Conservation (phyloP, 1,140 invertebrate species). For the Bombus ignitus region DNA sequence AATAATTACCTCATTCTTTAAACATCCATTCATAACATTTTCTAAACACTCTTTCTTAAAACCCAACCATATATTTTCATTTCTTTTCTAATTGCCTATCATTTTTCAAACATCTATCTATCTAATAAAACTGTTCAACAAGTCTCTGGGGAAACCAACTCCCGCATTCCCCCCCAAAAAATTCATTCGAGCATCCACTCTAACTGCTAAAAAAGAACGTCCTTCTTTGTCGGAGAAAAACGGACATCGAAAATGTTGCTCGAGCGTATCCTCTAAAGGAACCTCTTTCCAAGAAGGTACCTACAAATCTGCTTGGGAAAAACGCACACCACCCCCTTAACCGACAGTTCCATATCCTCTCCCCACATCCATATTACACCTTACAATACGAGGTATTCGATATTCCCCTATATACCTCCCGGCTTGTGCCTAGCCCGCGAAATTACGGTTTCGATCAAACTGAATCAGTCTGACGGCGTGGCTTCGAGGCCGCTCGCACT, state of each 20-base stretch:
- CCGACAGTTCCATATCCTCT: slow-evolving; percentile 25
- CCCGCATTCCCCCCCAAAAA: neutral
- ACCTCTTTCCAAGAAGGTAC: neutral
- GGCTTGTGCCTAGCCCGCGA: slow-evolving; percentile 39
- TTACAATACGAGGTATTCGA: slow-evolving; percentile 44
- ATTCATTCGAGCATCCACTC: neutral
- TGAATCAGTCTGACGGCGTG: slow-evolving; percentile 53
- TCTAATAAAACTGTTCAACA: neutral
- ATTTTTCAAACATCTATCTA: neutral
- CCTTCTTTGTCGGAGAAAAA: neutral
- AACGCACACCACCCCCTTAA: neutral
- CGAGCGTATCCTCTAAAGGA: neutral
- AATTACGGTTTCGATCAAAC: slow-evolving; percentile 64
- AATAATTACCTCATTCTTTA: neutral
- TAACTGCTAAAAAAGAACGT: no score
- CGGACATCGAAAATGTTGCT: neutral
- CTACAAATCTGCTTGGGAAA: neutral
- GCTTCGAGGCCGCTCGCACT: slow-evolving; percentile 50
- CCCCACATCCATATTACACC: slow-evolving; percentile 20
- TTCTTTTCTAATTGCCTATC: neutral
- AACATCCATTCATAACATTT: neutral
- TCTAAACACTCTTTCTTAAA: neutral
- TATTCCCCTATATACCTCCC: slow-evolving; percentile 13
- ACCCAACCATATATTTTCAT: neutral
- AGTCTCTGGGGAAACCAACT: neutral